A percentile compares a stretch with the other conserved stretches of the same genome.
Evolutionary conservation across 2,797 vertebrate genomes (phyloP).

Genomic region (Pseudopleuronectes americanus): DNA sequence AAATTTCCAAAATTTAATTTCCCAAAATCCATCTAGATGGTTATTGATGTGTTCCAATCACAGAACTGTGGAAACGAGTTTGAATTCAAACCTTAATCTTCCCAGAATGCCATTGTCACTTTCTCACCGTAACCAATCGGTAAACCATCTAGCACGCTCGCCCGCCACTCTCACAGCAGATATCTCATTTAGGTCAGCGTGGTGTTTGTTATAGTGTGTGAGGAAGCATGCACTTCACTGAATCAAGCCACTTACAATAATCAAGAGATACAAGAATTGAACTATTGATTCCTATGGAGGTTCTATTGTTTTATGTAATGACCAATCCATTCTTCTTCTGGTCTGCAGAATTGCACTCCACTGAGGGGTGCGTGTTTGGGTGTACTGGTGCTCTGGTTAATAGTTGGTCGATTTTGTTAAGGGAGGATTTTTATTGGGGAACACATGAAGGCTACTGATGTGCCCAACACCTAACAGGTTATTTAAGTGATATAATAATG

Average conservation of each 20-base stretch:
- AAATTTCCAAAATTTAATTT: neutral
- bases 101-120: neutral
- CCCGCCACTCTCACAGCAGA: conserved; percentile 1
- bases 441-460: neutral
- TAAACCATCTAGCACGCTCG: neutral
- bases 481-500: neutral
- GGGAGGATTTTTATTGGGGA: neutral
- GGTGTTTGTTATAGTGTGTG: conserved; percentile 9
- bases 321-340: conserved; percentile 33
- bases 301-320: conserved; percentile 28
- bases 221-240: conserved; percentile 23
- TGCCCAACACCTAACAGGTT: neutral
- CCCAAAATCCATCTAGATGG: neutral
- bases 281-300: conserved; percentile 39
- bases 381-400: neutral
- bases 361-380: neutral
- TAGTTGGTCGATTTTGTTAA: neutral
- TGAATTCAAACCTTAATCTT: neutral
- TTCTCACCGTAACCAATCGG: neutral
- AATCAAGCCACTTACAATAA: conserved; percentile 15
- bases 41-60: neutral
- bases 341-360: conserved; percentile 1
- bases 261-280: conserved; percentile 13
- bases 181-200: neutral
- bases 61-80: neutral